These are phyloP conservation scores for Leptinotarsa tumamoca DNA, from an alignment of 2,888 invertebrate genomes.

Conservation along the genomic window DNA sequence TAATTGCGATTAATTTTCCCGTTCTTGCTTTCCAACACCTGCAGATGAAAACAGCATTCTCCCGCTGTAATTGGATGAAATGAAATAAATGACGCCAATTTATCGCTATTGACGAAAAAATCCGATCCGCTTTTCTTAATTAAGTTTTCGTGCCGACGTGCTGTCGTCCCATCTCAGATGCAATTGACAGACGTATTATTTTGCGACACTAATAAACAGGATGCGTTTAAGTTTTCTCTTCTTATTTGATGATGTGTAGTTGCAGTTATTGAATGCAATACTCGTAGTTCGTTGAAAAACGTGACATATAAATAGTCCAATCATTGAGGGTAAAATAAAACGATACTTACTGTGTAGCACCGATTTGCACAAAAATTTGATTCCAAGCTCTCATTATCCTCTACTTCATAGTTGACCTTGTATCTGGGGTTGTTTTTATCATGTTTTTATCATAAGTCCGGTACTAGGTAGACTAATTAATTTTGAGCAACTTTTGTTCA, in stretches of 20 bases:
- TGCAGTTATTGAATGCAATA: not conserved
- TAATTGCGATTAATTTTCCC: constrained; percentile 14
- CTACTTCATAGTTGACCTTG: too few relatives aligned
- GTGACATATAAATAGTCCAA: not conserved
- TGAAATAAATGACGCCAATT: constrained; percentile 33
- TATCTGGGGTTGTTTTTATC: too few relatives aligned
- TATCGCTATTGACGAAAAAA: constrained; percentile 25
- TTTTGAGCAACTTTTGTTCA: too few relatives aligned
- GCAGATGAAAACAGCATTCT: constrained; percentile 28
- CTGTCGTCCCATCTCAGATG: constrained; percentile 6
- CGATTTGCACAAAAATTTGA: too few relatives aligned
- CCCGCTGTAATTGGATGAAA: constrained; percentile 27
- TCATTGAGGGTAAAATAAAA: not conserved
- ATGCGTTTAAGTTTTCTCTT: not conserved
- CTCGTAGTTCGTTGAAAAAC: not conserved
- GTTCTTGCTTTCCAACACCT: constrained; percentile 25
- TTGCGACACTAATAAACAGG: not conserved
- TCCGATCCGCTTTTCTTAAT: constrained; percentile 25
- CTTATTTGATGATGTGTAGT: not conserved
- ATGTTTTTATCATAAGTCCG: too few relatives aligned
- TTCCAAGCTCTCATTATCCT: too few relatives aligned
- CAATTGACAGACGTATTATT: constrained; percentile 24
- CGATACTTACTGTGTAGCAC: too few relatives aligned
- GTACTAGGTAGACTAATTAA: too few relatives aligned
- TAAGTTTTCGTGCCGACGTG: constrained; percentile 26